These are phyloP conservation scores for Micropoecilia bifurca DNA, from an alignment of 2,797 vertebrate genomes.

Conservation along the genomic window DNA sequence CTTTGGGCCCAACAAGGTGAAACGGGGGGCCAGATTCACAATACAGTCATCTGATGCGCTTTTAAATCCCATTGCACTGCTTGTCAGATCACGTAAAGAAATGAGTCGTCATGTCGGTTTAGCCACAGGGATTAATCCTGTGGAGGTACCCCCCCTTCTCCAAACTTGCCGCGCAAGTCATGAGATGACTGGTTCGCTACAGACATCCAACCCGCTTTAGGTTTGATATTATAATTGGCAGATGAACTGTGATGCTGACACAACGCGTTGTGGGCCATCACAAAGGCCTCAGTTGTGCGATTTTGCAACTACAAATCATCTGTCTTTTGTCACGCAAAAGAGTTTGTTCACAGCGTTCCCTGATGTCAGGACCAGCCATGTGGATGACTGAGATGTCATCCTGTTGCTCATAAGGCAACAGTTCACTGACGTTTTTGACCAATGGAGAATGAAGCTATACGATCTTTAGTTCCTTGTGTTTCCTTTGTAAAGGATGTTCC, in stretches of 20 bases:
- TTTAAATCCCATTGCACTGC: constrained; percentile 64
- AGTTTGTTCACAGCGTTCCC: constrained; percentile 52
- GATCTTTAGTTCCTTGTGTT: not conserved
- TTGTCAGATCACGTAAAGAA: constrained; percentile 70
- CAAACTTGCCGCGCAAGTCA: constrained; percentile 58
- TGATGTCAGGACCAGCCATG: constrained; percentile 35
- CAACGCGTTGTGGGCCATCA: constrained; percentile 43
- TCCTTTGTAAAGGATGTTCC: not conserved
- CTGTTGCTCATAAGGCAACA: constrained; percentile 3
- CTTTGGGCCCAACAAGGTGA: constrained; percentile 36
- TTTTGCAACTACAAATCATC: constrained; percentile 50
- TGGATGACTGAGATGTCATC: constrained; percentile 29
- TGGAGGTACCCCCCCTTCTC: constrained; percentile 4
- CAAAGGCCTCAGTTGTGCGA: constrained; percentile 53
- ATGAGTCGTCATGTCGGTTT: constrained; percentile 63
- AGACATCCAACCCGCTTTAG: constrained; percentile 40
- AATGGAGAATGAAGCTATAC: not conserved
- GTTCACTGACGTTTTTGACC: not conserved
- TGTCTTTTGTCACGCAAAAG: constrained; percentile 50
- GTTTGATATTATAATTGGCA: constrained; percentile 69
- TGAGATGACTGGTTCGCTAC: constrained; percentile 57
- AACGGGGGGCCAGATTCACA: constrained; percentile 28
- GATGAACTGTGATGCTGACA: constrained; percentile 66
- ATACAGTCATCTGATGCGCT: constrained; percentile 56
- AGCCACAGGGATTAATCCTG: constrained; percentile 63